Base-by-base conservation (phyloP, 2,888 invertebrate species). In the Drosophila helvetica region DNA sequence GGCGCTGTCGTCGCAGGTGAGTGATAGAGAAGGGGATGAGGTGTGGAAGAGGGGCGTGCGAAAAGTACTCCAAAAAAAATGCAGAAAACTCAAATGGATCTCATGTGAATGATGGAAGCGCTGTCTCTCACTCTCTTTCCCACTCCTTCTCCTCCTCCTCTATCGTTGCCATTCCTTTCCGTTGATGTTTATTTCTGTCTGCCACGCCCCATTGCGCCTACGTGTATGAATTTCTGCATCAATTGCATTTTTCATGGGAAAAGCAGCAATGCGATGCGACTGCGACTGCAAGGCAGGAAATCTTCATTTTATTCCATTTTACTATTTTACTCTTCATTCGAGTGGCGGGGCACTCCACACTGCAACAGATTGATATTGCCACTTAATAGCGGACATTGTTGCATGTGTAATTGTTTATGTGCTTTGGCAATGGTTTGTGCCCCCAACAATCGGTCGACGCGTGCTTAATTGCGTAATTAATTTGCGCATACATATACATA, bases 381-480 rank as follows among this genome's bases (percentile, higher is more conserved):
- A 59, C 81, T 65, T 57, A 65, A 67, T 67, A 48, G n/a, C 43
- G 46, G 47, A 53, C 63, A 60, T 19, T 43, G 60, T 50, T 64
- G 51, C 67, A 47, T 38, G 38, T 38, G 38, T 38, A 38, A 38
- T 38, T 38, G 38, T 38, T 38, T 38, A 38, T 38, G 38, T n/a
- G 38, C n/a, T 38, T 38, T 38, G 38, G 38, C 38, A 38, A 15
- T 38, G 15, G 15, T 15, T 6, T 33, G 15, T 33, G 12, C 4
- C 33, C 62, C 30, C 51, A 54, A 55, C 46, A 50, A 38, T 15
- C 19, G 53, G 56, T 52, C 63, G 79, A 75, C 79, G 85, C 86
- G 88, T 83, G 82, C 88, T 87, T 83, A 83, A 87, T 87, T 79
- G 65, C 68, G 75, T 74, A 87, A 83, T 83, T 83, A 81, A 87